These are phyloP conservation scores for Aleiodes sp. DNA, from an alignment of 1,140 invertebrate species.

Conservation along the genomic window DNA sequence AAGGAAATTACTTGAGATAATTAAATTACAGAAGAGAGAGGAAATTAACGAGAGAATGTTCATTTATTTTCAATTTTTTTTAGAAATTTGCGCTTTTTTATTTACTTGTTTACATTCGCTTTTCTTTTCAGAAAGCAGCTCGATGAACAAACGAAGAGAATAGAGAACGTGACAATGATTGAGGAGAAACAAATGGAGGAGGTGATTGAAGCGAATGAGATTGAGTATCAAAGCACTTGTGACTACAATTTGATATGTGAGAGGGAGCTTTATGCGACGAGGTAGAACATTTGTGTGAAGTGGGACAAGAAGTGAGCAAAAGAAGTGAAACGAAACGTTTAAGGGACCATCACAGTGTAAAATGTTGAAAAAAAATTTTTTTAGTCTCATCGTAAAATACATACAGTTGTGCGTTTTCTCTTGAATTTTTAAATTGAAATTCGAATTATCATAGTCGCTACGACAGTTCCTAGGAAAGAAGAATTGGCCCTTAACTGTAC, in stretches of 20 bases:
- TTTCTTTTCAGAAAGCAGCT: conserved; percentile 20
- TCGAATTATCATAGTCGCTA: too few relatives aligned
- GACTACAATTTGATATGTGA: conserved; percentile 16
- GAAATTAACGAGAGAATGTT: conserved; percentile 24
- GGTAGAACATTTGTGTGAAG: background rate
- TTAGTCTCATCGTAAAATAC: too few relatives aligned
- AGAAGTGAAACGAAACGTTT: background rate
- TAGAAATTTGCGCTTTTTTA: too few relatives aligned
- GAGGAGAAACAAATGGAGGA: background rate
- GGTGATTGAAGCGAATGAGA: conserved; percentile 13
- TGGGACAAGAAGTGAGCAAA: background rate
- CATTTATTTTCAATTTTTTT: too few relatives aligned
- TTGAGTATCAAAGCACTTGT: background rate
- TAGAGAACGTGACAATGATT: conserved; percentile 9
- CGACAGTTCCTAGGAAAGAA: too few relatives aligned
- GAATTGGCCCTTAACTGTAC: too few relatives aligned
- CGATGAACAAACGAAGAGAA: conserved; percentile 32
- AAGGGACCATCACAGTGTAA: too few relatives aligned
- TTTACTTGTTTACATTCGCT: background rate
- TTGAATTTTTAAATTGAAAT: too few relatives aligned
- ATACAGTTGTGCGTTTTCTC: too few relatives aligned
- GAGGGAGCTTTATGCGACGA: conserved; percentile 9
- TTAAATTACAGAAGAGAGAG: conserved; percentile 1
- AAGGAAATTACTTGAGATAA: conserved; percentile 4
- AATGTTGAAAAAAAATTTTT: too few relatives aligned